Base-by-base conservation (phyloP, 1,140 invertebrate species). In the Formica exsecta region DNA sequence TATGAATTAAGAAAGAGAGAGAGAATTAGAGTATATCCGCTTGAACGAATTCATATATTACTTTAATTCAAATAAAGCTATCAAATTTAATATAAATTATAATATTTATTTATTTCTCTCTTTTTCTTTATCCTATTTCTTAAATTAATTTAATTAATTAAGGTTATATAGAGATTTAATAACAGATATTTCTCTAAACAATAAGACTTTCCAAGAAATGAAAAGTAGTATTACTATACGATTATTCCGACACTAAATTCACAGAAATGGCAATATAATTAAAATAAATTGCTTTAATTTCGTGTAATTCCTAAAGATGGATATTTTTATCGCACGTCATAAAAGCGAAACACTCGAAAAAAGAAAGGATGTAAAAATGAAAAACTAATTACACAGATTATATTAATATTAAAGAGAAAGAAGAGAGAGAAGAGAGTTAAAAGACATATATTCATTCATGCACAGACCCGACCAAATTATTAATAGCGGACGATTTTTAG, bases 341-440 rank as follows among this genome's bases (percentile, higher is more conserved):
- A 5, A 70, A 38, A 36, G n/a, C 13, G 3, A 62, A 38, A 51
- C 3, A 51, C 57, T 22, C 13, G 11, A 13, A 6, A 51, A 22
- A 36, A n/a, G 22, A 9, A 44, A 29, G 22, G 0, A 16, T 7
- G 4, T 57, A 41, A 54, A 54, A n/a, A 3, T 36, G 7, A 8
- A n/a, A 59, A 44, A 71, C 61, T 73, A 83, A 83, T 83, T 32
- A 5, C 4, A 16, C 29, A 22, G 44, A 22, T 83, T 44, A 74
- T 74, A 83, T 83, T 73, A 59, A 54, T 41, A 73, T 81, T 19
- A 16, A 51, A 51, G 48, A 51, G 16, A 51, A 44, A 44, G 41
- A 7, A 44, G 41, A 41, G 41, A 48, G 9, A 11, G 9, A 3
- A 44, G 41, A 41, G 16, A 83, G 13, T 2, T 44, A 48, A 44